Evolutionary conservation across 2,797 vertebrate species (phyloP).

Genomic region (Furcifer pardalis): DNA sequence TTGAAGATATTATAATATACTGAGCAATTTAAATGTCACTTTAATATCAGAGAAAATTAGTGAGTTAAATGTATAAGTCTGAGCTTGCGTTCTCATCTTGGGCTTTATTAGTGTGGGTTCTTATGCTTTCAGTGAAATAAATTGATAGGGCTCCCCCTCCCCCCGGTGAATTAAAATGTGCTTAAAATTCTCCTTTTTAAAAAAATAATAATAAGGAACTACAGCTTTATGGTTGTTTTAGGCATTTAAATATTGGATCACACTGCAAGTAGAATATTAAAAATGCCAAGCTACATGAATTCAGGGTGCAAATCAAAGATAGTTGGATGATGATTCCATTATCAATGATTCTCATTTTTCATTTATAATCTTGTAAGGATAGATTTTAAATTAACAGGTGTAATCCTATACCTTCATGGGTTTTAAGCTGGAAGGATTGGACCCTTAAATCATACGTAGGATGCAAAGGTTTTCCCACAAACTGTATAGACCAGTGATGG

Average conservation of each 20-base stretch:
- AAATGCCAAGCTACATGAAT: neutral
- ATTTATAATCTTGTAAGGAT: neutral
- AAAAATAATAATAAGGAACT: neutral
- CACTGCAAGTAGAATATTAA: accelerated
- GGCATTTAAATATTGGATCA: accelerated
- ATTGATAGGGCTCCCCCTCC: neutral
- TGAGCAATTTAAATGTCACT: conserved; percentile 63
- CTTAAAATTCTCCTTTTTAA: neutral
- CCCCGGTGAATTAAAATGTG: neutral
- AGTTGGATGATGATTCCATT: neutral
- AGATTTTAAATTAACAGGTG: neutral
- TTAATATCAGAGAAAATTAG: conserved; percentile 49
- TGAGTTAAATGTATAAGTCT: conserved; percentile 43
- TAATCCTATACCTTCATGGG: neutral
- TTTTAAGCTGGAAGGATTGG: neutral
- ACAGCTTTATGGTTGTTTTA: neutral
- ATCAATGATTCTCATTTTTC: conserved; percentile 5
- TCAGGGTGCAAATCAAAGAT: neutral
- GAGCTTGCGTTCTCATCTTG: conserved; percentile 8
- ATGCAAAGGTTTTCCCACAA: neutral
- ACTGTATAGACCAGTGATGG: too few species aligned
- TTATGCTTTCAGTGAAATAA: conserved; percentile 6
- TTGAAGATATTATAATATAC: conserved; percentile 59
- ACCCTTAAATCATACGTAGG: neutral
- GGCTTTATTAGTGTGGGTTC: conserved; percentile 6